These are phyloP conservation scores for Mamestra configurata DNA, from an alignment of 1,140 invertebrate genomes.

Conservation along the genomic window DNA sequence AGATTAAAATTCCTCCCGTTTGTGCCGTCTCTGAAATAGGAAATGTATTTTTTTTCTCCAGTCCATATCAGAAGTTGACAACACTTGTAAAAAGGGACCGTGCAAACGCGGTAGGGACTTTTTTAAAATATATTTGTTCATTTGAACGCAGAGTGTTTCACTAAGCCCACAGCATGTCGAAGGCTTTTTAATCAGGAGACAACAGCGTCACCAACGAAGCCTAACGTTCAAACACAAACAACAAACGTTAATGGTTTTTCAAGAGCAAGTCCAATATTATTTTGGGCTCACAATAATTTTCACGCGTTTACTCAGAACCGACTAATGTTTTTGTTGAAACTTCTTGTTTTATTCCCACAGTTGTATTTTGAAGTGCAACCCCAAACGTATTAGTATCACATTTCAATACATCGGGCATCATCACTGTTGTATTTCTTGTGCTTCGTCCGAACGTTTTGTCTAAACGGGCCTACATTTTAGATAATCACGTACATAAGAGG, in stretches of 20 bases:
- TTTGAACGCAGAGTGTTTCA: conserved; percentile 55
- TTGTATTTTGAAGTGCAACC: conserved; percentile 57
- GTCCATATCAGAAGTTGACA: conserved; percentile 35
- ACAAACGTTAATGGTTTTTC: conserved; percentile 84
- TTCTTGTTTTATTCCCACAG: conserved; percentile 65
- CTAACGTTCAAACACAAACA: conserved; percentile 75
- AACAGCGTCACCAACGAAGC: conserved; percentile 56
- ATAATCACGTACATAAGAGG: not conserved
- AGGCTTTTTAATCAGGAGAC: conserved; percentile 67
- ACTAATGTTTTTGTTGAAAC: conserved; percentile 74
- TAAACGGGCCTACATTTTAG: not conserved
- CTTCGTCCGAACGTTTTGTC: not conserved
- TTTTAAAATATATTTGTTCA: conserved; percentile 61
- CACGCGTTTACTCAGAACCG: conserved; percentile 76
- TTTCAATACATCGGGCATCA: conserved; percentile 23
- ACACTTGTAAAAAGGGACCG: conserved; percentile 29
- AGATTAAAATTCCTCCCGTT: conserved; percentile 40
- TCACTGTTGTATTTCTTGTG: conserved; percentile 16
- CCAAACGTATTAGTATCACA: conserved; percentile 43
- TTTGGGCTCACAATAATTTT: conserved; percentile 82
- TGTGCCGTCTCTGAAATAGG: conserved; percentile 27
- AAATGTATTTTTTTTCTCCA: conserved; percentile 35
- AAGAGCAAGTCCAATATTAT: conserved; percentile 84
- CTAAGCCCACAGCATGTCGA: conserved; percentile 56
- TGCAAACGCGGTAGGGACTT: conserved; percentile 31